A percentile compares a stretch with the other conserved stretches of the same genome.
Evolutionary conservation across 2,113 vertebrate species (phyloP).

Genomic region (Triplophysa rosa): DNA sequence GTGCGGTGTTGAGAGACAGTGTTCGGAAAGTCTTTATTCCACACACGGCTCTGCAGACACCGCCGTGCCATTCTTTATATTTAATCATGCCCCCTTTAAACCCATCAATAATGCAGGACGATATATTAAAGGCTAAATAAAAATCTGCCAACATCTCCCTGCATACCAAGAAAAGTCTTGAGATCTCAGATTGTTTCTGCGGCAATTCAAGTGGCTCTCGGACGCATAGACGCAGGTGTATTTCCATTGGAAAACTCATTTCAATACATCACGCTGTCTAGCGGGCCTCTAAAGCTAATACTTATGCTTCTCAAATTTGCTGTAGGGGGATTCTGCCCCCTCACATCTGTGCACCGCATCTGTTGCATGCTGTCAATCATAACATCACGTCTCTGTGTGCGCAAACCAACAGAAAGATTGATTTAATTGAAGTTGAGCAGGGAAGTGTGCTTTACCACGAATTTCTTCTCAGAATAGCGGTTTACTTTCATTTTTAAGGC

Average conservation of each 20-base stretch:
- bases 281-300: not conserved
- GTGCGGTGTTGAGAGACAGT: not conserved
- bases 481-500: too few relatives aligned
- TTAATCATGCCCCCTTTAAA: constrained; percentile 65
- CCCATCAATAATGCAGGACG: constrained; percentile 72
- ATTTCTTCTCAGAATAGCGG: too few relatives aligned
- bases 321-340: not conserved
- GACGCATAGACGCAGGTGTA: not conserved
- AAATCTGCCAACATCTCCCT: constrained; percentile 35
- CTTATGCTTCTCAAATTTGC: not conserved
- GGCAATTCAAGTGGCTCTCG: not conserved
- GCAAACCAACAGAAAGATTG: too few relatives aligned
- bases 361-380: not conserved
- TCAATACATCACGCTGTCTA: not conserved
- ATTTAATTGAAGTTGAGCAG: too few relatives aligned
- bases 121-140: constrained; percentile 67
- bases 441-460: too few relatives aligned
- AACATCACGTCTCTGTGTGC: not conserved
- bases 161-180: not conserved
- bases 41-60: constrained; percentile 8
- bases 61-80: constrained; percentile 62
- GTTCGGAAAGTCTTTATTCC: not conserved
- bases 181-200: too few relatives aligned
- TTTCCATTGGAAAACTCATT: not conserved
- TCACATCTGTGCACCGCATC: not conserved